These are phyloP conservation scores for Scaptomyza parva DNA, from an alignment of 2,888 invertebrate species.

Conservation along the genomic window DNA sequence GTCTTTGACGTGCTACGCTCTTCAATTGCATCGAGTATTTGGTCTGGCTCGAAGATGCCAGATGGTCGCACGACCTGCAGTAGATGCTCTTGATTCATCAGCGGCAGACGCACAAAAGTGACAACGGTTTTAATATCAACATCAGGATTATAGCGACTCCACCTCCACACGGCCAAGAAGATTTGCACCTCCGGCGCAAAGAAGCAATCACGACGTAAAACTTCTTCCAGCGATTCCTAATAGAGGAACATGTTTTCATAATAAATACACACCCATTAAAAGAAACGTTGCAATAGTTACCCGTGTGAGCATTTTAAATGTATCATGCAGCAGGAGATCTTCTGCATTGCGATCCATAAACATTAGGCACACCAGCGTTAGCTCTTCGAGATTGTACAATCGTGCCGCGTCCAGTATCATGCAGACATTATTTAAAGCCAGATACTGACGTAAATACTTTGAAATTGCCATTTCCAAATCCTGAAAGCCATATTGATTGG, in stretches of 20 bases:
- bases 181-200: conserved; percentile 98
- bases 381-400: conserved; percentile 88
- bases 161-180: conserved; percentile 94
- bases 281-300: conserved; percentile 77
- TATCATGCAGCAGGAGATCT: conserved; percentile 93
- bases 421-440: conserved; percentile 96
- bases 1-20: conserved; percentile 92
- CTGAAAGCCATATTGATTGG: conserved; percentile 97
- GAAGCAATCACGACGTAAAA: conserved; percentile 96
- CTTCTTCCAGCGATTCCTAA: conserved; percentile 89
- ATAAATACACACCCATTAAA: neutral
- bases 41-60: conserved; percentile 93
- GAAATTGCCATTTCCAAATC: conserved; percentile 96
- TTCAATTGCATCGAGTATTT: conserved; percentile 97
- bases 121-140: conserved; percentile 86
- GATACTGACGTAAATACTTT: conserved; percentile 94
- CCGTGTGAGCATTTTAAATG: conserved; percentile 93
- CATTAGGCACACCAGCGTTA: conserved; percentile 92
- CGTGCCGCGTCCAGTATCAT: conserved; percentile 96
- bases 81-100: conserved; percentile 95
- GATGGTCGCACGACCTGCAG: conserved; percentile 95
- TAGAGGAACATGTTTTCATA: neutral
- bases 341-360: conserved; percentile 96
- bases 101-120: conserved; percentile 91
- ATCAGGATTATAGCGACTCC: conserved; percentile 92